Percentiles rank a stretch among this genome's conserved stretches.
These are phyloP conservation scores for Manduca sexta DNA, from an alignment of 1,140 invertebrate genomes.

Conservation along the genomic window DNA sequence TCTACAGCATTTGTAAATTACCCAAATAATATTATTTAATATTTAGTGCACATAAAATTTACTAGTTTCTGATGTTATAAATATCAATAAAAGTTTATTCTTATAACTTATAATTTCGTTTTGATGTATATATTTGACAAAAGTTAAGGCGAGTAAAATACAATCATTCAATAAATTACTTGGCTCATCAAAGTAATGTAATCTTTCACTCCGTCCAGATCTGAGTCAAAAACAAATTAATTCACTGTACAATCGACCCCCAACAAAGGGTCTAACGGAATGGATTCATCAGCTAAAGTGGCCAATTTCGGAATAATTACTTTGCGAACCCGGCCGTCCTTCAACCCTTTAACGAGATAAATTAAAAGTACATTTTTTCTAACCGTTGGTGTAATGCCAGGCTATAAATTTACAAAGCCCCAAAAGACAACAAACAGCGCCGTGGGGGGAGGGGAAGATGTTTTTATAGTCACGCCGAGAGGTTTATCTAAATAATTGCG, in stretches of 20 bases:
- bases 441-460: conserved; percentile 57
- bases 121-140: background rate
- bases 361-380: conserved; percentile 73
- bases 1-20: no score
- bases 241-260: conserved; percentile 52
- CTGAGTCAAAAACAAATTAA: conserved; percentile 52
- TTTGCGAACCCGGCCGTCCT: conserved; percentile 64
- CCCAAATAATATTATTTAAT: no score
- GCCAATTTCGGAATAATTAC: conserved; percentile 71
- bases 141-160: conserved; percentile 1
- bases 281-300: conserved; percentile 71
- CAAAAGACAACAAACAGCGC: conserved; percentile 64
- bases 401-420: conserved; percentile 69
- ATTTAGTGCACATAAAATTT: no score
- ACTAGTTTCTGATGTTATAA: no score
- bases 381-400: conserved; percentile 60
- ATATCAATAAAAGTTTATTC: no score
- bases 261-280: conserved; percentile 50
- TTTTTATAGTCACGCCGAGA: conserved; percentile 71
- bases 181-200: conserved; percentile 48
- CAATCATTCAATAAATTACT: conserved; percentile 28
- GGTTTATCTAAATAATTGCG: conserved; percentile 73
- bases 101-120: background rate
- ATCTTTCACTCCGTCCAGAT: conserved; percentile 56
- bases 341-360: conserved; percentile 73